Conservation (phyloP, 2,797 vertebrate genomes). For the Crocodylus rhombifer region DNA sequence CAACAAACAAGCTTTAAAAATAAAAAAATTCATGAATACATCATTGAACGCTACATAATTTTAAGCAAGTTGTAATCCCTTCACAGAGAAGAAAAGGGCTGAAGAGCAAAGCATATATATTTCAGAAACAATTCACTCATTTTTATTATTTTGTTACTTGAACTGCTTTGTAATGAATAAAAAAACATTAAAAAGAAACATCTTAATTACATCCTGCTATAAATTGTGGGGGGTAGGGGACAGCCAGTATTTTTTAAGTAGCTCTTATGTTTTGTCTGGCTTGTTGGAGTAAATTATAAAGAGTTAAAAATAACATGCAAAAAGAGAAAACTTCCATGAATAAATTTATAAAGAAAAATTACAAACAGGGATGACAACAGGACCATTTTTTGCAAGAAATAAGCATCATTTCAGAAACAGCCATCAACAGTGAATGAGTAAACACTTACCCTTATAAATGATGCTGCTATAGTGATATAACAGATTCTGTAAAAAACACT, state of each 20-base stretch:
- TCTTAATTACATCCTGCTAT: neutral
- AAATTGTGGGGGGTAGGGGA: too few species aligned
- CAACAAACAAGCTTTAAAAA: neutral
- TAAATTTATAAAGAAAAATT: neutral
- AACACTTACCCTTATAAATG: neutral
- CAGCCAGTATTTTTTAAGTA: neutral
- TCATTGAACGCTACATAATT: neutral
- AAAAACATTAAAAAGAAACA: neutral
- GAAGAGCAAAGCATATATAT: neutral
- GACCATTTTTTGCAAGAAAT: neutral
- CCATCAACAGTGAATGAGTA: neutral
- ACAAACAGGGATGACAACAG: neutral
- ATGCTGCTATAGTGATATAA: neutral
- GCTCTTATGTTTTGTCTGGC: neutral
- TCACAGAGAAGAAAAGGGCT: neutral
- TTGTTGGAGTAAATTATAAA: neutral
- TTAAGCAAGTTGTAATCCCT: neutral
- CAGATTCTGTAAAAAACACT: neutral
- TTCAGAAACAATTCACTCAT: too few species aligned
- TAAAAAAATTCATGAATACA: neutral
- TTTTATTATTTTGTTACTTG: neutral
- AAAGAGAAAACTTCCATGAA: neutral
- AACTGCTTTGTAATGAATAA: neutral
- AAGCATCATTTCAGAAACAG: neutral
- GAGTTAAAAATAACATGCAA: neutral